Evolutionary conservation across 2,888 invertebrate genomes (phyloP), one percentile per base, ranked within the genome.

Genomic region (Sipunculus nudus): DNA sequence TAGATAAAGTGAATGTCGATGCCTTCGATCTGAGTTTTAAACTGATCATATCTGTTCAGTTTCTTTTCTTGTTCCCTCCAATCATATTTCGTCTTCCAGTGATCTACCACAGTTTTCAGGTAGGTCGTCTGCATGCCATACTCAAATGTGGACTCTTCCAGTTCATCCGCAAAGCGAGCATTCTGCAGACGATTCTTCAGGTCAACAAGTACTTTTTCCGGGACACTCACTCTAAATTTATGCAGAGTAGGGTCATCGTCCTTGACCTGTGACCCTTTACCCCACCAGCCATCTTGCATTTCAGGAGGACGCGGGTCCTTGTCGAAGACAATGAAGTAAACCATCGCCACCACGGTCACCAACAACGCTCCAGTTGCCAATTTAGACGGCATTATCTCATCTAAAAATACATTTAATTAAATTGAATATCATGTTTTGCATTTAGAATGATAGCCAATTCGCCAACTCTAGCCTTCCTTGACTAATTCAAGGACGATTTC

Each of bases 21-120:
- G 49, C 91, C 91, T 79, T 91, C 90, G 70, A 94, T 89, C 58
- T 89, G 88, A 0, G 93, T 93, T 48, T 86, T 87, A 78, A 86
- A 94, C 62, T 94, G 92, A 0, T 89, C 87, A 72, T 89, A 90
- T 63, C 87, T 85, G 77, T 94, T 94, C n/a, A 95, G 83, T 58
- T 87, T 86, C 2, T 83, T 78, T 77, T 92, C 90, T 10, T 91
- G 86, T 52, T 89, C 87, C 29, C 83, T 80, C 90, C 91, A 92
- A 72, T 92, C 87, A 79, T 92, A 94, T 10, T 58, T 59, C 38
- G 88, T 88, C 13, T 87, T 87, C 96, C 96, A 96, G 80, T 91
- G 91, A 45, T 79, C 63, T 6, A 65, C 39, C 19, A 66, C 46
- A 10, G 47, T 16, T 16, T 47, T 55, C 53, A 62, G 19, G 40